Evolutionary conservation across 2,888 invertebrate genomes (phyloP).

Genomic region (Spodoptera exigua): DNA sequence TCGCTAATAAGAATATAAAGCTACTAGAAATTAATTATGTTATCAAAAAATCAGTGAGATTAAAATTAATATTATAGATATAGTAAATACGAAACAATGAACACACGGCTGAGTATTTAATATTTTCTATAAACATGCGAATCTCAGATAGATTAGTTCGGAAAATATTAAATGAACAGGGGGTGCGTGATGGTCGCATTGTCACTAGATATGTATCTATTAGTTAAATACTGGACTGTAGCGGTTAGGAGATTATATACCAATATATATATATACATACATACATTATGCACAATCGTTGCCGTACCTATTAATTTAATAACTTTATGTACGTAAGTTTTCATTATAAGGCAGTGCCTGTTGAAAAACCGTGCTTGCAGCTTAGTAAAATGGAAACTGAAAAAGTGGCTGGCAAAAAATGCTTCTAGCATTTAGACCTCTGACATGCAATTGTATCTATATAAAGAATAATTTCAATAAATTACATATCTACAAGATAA

Average conservation of each 20-base stretch:
- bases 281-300: conserved; percentile 79
- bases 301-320: conserved; percentile 65
- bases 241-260: conserved; percentile 71
- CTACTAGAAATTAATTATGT: conserved; percentile 82
- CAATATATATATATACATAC: conserved; percentile 63
- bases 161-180: conserved; percentile 78
- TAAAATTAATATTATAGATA: conserved; percentile 81
- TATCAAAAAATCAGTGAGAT: conserved; percentile 88
- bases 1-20: conserved; percentile 81
- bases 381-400: conserved; percentile 22
- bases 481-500: too few relatives aligned
- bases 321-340: conserved; percentile 69
- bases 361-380: conserved; percentile 29
- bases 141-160: conserved; percentile 70
- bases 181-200: conserved; percentile 64
- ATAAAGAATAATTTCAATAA: too few relatives aligned
- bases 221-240: conserved; percentile 74
- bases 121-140: conserved; percentile 71
- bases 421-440: too few relatives aligned
- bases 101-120: conserved; percentile 75
- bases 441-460: too few relatives aligned
- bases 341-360: conserved; percentile 60
- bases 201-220: conserved; percentile 76
- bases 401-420: too few relatives aligned
- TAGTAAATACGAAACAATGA: conserved; percentile 67